Base-by-base conservation (phyloP, 2,888 invertebrate genomes). In the Antheraea assamensis region DNA sequence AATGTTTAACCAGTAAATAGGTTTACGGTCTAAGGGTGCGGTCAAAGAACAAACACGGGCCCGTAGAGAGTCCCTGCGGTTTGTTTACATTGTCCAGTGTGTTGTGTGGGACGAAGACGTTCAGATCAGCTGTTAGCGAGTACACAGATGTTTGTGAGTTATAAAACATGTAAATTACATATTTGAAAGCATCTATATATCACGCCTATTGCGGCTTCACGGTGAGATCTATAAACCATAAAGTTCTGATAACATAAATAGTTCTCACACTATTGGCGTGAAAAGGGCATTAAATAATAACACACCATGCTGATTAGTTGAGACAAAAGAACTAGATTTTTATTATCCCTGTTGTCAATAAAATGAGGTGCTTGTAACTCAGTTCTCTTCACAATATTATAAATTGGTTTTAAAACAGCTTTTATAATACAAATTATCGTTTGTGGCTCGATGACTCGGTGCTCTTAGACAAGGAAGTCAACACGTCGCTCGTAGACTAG, bases 121-220 rank as follows among this genome's bases (percentile, higher is more conserved):
- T 64, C 30, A 30, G 1, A 64, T 64, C 61, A 64, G 61, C 35
- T 31, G n/a, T 35, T 35, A 68, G 13, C 35, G n/a, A n/a, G n/a
- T 4, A 64, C 61, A 64, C 17, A 5, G 27, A 64, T 30, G 30
- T 30, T 64, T 64, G 27, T 3, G 10, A 64, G 61, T 64, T 64
- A 64, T n/a, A 35, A 35, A 68, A 68, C 68, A 68, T 35, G 35
- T 15, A 68, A 68, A 68, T 68, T n/a, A 35, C 68, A 8, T 68
- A n/a, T 35, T 68, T n/a, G 15, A 35, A 13, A n/a, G 8, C 35
- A 21, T 64, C 21, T n/a, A 19, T 68, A 35, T 68, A 68, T 7
- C 35, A 35, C 21, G 31, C 10, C 4, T 31, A 19, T 35, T 35
- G 31, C 19, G 30, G 61, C 0, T 30, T 30, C 27, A 0, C 0